These are phyloP conservation scores for Phragmatobia fuliginosa DNA, from an alignment of 2,888 invertebrate genomes.

Conservation along the genomic window DNA sequence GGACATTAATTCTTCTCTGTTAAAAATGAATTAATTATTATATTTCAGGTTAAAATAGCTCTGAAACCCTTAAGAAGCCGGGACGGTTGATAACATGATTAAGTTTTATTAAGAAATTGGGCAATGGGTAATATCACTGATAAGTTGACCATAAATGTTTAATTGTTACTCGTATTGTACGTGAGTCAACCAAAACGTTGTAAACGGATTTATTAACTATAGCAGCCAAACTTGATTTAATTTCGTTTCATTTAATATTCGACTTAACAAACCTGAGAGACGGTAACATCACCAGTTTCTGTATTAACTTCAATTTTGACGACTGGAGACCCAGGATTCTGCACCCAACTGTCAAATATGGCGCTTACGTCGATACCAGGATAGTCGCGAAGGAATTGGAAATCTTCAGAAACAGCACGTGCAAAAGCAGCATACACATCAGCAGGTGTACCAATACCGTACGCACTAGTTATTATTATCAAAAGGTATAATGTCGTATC, in stretches of 20 bases:
- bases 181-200: too few species aligned
- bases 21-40: too few species aligned
- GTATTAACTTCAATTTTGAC: constrained; percentile 80
- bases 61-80: background rate
- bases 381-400: constrained; percentile 57
- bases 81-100: background rate
- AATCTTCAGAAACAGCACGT: constrained; percentile 65
- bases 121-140: background rate
- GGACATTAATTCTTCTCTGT: too few species aligned
- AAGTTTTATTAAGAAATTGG: background rate
- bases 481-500: background rate
- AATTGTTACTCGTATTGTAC: background rate
- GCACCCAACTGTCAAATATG: constrained; percentile 88
- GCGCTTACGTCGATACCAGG: constrained; percentile 65
- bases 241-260: background rate
- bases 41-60: too few species aligned
- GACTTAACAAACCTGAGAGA: constrained; percentile 68
- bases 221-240: background rate
- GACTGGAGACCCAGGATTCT: constrained; percentile 87
- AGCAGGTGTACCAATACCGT: constrained; percentile 70
- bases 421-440: constrained; percentile 73
- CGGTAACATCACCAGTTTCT: constrained; percentile 57
- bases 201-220: background rate
- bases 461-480: constrained; percentile 60
- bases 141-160: background rate